Conservation (phyloP, 2,888 invertebrate species). For the Pterostichus niger region DNA sequence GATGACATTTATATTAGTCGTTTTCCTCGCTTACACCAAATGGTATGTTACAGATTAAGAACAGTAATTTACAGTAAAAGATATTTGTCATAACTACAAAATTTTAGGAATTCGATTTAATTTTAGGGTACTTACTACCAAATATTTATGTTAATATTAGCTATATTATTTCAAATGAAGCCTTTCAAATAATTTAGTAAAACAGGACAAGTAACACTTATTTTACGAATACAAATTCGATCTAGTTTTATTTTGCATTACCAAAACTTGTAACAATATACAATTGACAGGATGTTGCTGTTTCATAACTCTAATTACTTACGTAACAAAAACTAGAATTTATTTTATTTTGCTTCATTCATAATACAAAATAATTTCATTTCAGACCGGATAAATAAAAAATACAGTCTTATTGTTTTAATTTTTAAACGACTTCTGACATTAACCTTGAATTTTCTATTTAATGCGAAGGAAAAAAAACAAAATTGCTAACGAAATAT, state of each 20-base stretch:
- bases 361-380: conserved; percentile 30
- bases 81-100: too few relatives aligned
- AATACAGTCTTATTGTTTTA: conserved; percentile 33
- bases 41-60: too few relatives aligned
- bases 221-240: too few relatives aligned
- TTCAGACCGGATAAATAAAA: conserved; percentile 34
- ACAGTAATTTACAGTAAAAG: too few relatives aligned
- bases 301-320: conserved; percentile 21
- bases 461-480: not conserved
- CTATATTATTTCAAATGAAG: too few relatives aligned
- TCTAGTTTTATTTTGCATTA: not conserved
- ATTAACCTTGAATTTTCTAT: conserved; percentile 14
- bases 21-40: too few relatives aligned
- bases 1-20: too few relatives aligned
- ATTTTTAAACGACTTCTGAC: conserved; percentile 32
- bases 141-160: too few relatives aligned
- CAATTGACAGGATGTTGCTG: conserved; percentile 25
- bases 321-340: conserved; percentile 43
- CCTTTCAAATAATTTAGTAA: too few relatives aligned
- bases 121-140: too few relatives aligned
- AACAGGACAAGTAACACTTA: too few relatives aligned
- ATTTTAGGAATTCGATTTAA: too few relatives aligned
- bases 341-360: conserved; percentile 24
- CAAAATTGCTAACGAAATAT: conserved; percentile 9
- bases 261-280: not conserved